Evolutionary conservation across 2,888 invertebrate genomes (phyloP), one percentile per base, ranked within the genome.

Genomic region (Amphiduros pacificus): DNA sequence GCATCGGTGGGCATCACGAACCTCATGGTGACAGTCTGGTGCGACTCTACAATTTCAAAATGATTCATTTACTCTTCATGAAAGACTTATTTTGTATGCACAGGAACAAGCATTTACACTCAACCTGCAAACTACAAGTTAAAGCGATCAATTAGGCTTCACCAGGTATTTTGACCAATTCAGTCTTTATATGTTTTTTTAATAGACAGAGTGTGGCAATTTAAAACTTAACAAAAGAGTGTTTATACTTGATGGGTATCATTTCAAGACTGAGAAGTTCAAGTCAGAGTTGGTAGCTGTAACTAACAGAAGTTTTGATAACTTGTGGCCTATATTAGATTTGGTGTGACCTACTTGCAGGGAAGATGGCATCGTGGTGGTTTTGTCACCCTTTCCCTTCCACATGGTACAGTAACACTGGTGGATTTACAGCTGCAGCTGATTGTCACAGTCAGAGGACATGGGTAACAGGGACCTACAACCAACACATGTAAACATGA

Each of bases 351-450:
- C 81, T 82, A 89, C 88, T 85, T 88, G 83, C 94, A 95, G 0
- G 84, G 83, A 60, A 89, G 85, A 62, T 83, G 85, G 76, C 96
- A 96, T 73, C 88, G 88, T 1, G 93, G 93, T 9, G 93, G 91
- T 72, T 89, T 90, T 0, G 90, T 89, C 60, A 87, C 87, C 60
- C 81, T 82, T 73, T 91, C 91, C 61, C 90, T 86, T 0, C 95
- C 95, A 83, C 96, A 97, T 0, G 93, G 92, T 1, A 95, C 92
- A 11, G 87, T 88, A 17, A 92, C 84, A 50, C 87, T 87, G 1
- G 92, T 92, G 62, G 85, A 85, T 51, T 93, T 92, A 80, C 96
- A 97, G 60, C 88, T 87, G 76, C 96, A 97, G 22, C 83, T 84
- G 14, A 89, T 86, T 2, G 89, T 86, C 68, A 88, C 88, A 3